Conservation (phyloP, 2,888 invertebrate genomes). For the Acronicta alni region DNA sequence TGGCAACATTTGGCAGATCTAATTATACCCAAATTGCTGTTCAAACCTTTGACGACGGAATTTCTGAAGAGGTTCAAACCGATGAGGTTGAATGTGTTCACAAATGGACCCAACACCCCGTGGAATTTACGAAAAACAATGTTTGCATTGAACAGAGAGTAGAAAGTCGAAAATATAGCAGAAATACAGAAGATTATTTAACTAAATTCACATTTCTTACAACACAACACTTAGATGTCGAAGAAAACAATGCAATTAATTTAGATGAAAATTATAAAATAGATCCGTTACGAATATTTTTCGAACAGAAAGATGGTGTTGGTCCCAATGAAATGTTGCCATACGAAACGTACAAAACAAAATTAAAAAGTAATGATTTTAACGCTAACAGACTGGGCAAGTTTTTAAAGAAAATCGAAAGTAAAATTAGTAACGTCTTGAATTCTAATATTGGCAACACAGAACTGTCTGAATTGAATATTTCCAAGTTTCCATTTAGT, state of each 20-base stretch:
- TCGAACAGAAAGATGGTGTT: slow-evolving; percentile 84
- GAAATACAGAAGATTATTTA: slow-evolving; percentile 69
- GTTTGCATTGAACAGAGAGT: slow-evolving; percentile 61
- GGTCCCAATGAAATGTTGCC: slow-evolving; percentile 76
- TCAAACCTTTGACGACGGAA: slow-evolving; percentile 84
- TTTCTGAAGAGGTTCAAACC: slow-evolving; percentile 79
- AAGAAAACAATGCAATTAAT: slow-evolving; percentile 50
- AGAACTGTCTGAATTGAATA: slow-evolving; percentile 64
- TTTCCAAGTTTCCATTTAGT: slow-evolving; percentile 75
- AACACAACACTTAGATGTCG: slow-evolving; percentile 48
- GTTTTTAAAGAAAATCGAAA: slow-evolving; percentile 78
- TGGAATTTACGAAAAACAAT: slow-evolving; percentile 77
- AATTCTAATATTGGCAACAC: slow-evolving; percentile 69
- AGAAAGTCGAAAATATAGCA: slow-evolving; percentile 57
- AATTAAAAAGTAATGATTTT: slow-evolving; percentile 72
- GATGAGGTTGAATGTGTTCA: slow-evolving; percentile 69
- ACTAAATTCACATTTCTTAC: slow-evolving; percentile 71
- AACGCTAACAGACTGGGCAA: slow-evolving; percentile 68
- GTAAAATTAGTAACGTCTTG: slow-evolving; percentile 71
- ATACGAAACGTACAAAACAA: slow-evolving; percentile 71
- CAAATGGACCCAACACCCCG: slow-evolving; percentile 84
- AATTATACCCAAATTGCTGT: slow-evolving; percentile 79
- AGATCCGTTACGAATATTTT: slow-evolving; percentile 76
- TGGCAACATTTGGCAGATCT: slow-evolving; percentile 80
- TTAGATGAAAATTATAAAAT: slow-evolving; percentile 68